phyloP scores from a whole-genome alignment of 2,888 invertebrate species.

The Eupithecia dodoneata region DNA sequence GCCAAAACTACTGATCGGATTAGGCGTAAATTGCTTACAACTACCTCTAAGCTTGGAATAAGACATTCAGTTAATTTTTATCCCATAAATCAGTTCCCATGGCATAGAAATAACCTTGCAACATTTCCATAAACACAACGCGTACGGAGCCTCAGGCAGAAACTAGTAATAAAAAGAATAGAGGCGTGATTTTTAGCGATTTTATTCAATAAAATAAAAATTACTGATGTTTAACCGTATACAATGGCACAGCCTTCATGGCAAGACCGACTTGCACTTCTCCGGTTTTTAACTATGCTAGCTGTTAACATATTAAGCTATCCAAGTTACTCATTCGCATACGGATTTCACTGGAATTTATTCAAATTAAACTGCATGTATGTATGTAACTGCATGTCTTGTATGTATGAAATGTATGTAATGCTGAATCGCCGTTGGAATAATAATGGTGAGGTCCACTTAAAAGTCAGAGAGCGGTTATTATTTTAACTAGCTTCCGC shows the following conservation, averaged over 20 bases:
- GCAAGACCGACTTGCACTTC: background rate
- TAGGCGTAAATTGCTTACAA: too few species aligned
- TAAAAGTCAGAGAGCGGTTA: background rate
- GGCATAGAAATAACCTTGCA: too few species aligned
- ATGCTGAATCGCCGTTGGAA: slow-evolving; percentile 30
- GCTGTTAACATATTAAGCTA: slow-evolving; percentile 7
- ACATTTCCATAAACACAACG: too few species aligned
- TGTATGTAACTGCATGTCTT: slow-evolving; percentile 4
- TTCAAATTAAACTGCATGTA: slow-evolving; percentile 29
- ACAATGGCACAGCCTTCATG: background rate
- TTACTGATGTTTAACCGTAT: background rate
- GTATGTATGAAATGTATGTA: slow-evolving; percentile 31
- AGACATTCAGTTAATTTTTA: too few species aligned
- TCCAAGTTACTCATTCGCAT: slow-evolving; percentile 26
- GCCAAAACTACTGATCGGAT: too few species aligned
- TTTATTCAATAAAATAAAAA: too few species aligned
- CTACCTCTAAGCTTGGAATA: too few species aligned
- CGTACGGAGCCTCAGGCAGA: too few species aligned
- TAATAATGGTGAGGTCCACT: slow-evolving; percentile 22
- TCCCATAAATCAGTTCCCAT: too few species aligned
- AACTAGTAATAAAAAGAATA: too few species aligned
- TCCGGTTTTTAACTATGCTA: background rate
- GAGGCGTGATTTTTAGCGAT: too few species aligned
- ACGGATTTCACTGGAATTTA: slow-evolving; percentile 37
- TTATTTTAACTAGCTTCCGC: background rate